These are phyloP conservation scores for Lutraria lutraria DNA, from an alignment of 2,888 invertebrate species.

Conservation along the genomic window DNA sequence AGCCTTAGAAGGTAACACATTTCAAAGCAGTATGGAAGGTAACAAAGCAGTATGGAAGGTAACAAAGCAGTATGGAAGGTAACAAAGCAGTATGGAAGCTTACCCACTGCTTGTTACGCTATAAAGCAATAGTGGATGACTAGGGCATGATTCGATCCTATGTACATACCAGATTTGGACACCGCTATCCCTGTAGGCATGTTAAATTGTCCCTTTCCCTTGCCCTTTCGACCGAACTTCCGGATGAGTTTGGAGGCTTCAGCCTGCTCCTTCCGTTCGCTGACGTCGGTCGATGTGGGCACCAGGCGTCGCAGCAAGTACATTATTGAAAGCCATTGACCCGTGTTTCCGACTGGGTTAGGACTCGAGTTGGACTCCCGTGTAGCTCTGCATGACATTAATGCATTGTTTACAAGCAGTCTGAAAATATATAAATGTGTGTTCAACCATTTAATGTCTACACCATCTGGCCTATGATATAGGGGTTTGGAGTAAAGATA, in stretches of 20 bases:
- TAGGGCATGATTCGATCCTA: background rate
- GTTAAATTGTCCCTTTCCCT: constrained; percentile 81
- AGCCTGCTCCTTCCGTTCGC: constrained; percentile 61
- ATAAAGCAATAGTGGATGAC: too few species aligned
- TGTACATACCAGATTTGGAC: constrained; percentile 78
- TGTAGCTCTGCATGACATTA: background rate
- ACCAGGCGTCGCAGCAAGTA: constrained; percentile 67
- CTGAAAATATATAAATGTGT: background rate
- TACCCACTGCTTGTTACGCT: too few species aligned
- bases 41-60: background rate
- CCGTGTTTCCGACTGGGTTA: constrained; percentile 56
- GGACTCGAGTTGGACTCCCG: constrained; percentile 37
- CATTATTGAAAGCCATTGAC: constrained; percentile 72
- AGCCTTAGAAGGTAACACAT: too few species aligned
- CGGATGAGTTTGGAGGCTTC: constrained; percentile 78
- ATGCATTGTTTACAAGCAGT: background rate
- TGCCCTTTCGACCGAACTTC: constrained; percentile 80
- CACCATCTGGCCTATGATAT: too few species aligned
- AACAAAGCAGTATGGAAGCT: background rate
- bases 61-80: background rate
- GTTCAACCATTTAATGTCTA: too few species aligned
- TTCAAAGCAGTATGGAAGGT: too few species aligned
- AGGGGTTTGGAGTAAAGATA: background rate
- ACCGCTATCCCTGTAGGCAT: constrained; percentile 83
- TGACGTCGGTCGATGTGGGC: constrained; percentile 57